A percentile compares a stretch with the other conserved stretches of the same genome.
phyloP scores from a whole-genome alignment of 2,888 invertebrate genomes.

The Axea sp. region DNA sequence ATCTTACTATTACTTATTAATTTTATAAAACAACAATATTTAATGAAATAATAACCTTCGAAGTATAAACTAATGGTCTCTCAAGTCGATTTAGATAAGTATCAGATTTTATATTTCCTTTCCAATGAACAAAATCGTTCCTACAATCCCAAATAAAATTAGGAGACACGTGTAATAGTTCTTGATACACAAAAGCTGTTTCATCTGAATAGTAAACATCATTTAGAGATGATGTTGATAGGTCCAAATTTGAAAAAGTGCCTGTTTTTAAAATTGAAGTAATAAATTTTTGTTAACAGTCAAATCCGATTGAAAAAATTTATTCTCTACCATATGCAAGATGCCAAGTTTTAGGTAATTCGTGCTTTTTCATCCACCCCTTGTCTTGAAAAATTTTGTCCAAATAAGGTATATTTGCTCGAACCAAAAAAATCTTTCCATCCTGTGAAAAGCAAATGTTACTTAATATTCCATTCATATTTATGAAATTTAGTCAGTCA shows the following conservation, averaged over 20 bases:
- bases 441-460: slow-evolving; percentile 49
- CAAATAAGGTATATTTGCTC: slow-evolving; percentile 74
- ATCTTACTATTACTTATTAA: too few relatives aligned
- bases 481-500: not conserved
- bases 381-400: slow-evolving; percentile 71
- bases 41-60: too few relatives aligned
- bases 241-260: slow-evolving; percentile 67
- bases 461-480: not conserved
- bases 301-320: too few relatives aligned
- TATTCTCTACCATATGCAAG: slow-evolving; percentile 71
- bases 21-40: too few relatives aligned
- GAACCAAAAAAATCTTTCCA: slow-evolving; percentile 65
- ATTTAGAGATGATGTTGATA: slow-evolving; percentile 69
- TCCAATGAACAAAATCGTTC: slow-evolving; percentile 75
- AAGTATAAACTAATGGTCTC: slow-evolving; percentile 72
- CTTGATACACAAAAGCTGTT: slow-evolving; percentile 64
- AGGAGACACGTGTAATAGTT: slow-evolving; percentile 21
- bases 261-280: slow-evolving; percentile 60
- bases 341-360: slow-evolving; percentile 71
- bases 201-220: slow-evolving; percentile 70
- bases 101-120: slow-evolving; percentile 66
- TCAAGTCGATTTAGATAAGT: slow-evolving; percentile 71
- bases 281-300: not conserved
- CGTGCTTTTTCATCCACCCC: slow-evolving; percentile 76
- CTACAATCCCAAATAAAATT: slow-evolving; percentile 70